Conservation (phyloP, 2,888 invertebrate species). For the Dynastes tityus region DNA sequence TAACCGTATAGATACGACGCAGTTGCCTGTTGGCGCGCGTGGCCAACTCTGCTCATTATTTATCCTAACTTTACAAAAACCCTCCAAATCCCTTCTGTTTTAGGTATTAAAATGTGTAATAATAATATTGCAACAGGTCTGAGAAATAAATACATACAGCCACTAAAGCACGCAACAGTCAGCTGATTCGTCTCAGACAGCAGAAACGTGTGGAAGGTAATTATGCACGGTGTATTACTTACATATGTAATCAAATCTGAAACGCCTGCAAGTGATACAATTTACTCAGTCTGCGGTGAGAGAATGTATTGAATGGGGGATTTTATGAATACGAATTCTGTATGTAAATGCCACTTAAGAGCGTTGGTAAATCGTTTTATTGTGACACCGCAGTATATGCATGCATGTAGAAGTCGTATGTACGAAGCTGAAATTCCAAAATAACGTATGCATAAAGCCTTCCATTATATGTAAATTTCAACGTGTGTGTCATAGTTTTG, state of each 20-base stretch:
- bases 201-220: background rate
- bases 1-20: no score
- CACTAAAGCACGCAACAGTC: no score
- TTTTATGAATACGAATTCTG: background rate
- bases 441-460: background rate
- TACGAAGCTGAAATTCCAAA: conserved; percentile 18
- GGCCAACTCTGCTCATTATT: no score
- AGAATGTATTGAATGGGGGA: background rate
- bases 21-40: no score
- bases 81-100: no score
- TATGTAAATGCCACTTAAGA: background rate
- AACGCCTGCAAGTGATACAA: no score
- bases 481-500: conserved; percentile 12
- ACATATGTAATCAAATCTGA: no score
- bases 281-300: background rate
- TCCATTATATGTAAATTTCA: conserved; percentile 28
- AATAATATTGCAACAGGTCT: no score
- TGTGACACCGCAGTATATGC: background rate
- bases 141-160: no score
- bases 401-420: conserved; percentile 2
- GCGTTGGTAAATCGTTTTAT: background rate
- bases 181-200: no score
- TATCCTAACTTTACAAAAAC: no score
- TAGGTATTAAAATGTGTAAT: no score
- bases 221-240: background rate